Conservation (phyloP, 2,113 vertebrate genomes). For the Lipophrys pholis region DNA sequence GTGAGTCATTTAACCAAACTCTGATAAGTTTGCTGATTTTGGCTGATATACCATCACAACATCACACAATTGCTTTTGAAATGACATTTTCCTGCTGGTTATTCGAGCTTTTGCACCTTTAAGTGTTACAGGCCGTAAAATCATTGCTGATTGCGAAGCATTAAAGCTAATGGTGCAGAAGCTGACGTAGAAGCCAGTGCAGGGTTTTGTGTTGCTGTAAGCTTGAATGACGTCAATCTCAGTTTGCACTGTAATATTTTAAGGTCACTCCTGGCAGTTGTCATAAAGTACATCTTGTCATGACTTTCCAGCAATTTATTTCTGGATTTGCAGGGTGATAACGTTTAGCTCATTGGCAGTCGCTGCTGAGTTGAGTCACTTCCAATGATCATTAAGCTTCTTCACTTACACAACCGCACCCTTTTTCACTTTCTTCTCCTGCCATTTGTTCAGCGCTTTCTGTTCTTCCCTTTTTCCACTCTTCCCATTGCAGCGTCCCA, state of each 20-base stretch:
- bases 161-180: background rate
- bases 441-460: background rate
- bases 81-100: no score
- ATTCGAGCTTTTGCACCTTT: no score
- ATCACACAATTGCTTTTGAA: no score
- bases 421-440: conserved; percentile 10
- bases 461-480: background rate
- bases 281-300: conserved; percentile 5
- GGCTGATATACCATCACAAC: no score
- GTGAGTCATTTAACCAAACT: no score
- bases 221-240: background rate
- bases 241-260: conserved; percentile 17
- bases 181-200: background rate
- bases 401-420: conserved; percentile 19
- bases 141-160: background rate
- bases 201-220: background rate
- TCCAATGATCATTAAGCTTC: conserved; percentile 40
- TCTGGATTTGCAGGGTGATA: conserved; percentile 38
- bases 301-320: conserved; percentile 29
- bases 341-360: conserved; percentile 51
- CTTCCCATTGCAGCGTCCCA: background rate
- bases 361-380: conserved; percentile 39
- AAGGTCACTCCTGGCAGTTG: conserved; percentile 16
- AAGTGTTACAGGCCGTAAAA: no score
- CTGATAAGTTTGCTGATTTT: no score